Conservation (phyloP, 1,140 invertebrate species). For the Samia ricini region DNA sequence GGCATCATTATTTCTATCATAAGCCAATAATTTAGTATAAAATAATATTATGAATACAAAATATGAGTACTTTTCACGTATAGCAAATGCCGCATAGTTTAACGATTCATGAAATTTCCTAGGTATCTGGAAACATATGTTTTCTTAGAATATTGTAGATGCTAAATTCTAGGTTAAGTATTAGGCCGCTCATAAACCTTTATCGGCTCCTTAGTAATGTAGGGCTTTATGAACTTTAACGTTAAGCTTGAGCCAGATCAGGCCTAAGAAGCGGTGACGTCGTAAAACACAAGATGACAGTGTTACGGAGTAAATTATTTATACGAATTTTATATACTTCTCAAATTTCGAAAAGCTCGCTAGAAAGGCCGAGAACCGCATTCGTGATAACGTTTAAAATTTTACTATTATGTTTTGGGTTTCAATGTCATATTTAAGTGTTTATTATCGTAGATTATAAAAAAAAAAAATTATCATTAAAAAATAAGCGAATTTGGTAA, state of each 20-base stretch:
- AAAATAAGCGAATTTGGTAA: no score
- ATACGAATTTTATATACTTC: neutral
- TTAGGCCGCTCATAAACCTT: constrained; percentile 19
- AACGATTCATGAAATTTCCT: constrained; percentile 2
- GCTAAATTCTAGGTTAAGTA: constrained; percentile 14
- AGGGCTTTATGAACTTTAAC: constrained; percentile 17
- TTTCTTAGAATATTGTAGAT: constrained; percentile 2
- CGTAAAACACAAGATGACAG: constrained; percentile 16
- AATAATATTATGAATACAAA: no score
- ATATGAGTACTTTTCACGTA: neutral
- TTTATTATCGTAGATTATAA: no score
- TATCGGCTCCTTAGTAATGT: constrained; percentile 22
- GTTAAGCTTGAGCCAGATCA: constrained; percentile 9
- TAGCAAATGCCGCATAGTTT: neutral
- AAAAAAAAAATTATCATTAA: no score
- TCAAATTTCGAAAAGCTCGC: neutral
- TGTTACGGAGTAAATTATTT: constrained; percentile 2
- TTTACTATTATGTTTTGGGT: no score
- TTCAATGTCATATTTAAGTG: no score
- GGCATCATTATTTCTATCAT: no score
- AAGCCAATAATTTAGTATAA: no score
- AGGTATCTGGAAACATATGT: constrained; percentile 6
- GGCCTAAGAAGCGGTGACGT: constrained; percentile 17
- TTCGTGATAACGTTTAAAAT: neutral
- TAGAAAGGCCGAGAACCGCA: neutral